Evolutionary conservation across 64 coral and sea anemone genomes (phyloP).

Genomic region (Pocillopora verrucosa): DNA sequence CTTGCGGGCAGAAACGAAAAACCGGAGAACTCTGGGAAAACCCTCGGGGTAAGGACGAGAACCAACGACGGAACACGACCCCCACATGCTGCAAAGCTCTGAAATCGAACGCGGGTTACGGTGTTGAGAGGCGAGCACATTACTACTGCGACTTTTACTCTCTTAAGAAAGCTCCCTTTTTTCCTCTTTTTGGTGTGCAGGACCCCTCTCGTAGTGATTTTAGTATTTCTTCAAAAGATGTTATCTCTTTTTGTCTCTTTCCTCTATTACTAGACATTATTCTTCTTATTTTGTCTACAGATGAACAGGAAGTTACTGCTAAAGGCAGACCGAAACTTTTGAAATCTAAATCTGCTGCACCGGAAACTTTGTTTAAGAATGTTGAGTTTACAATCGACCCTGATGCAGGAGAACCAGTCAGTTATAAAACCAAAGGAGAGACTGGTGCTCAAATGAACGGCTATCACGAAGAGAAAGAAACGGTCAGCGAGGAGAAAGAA

Average conservation of each 20-base stretch:
- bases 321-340: constrained; percentile 8
- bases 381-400: constrained; percentile 52
- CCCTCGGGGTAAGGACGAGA: too few species aligned
- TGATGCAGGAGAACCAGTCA: constrained; percentile 14
- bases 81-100: too few species aligned
- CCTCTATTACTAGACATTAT: not conserved
- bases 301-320: not conserved
- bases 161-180: too few species aligned
- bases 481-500: not conserved
- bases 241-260: not conserved
- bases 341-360: constrained; percentile 35
- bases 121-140: too few species aligned
- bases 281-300: not conserved
- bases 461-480: constrained; percentile 18
- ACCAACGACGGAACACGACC: too few species aligned
- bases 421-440: constrained; percentile 15
- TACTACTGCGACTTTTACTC: too few species aligned
- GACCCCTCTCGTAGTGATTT: too few species aligned
- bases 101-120: too few species aligned
- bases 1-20: too few species aligned
- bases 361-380: constrained; percentile 44
- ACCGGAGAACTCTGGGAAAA: too few species aligned
- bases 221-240: not conserved
- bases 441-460: constrained; percentile 24
- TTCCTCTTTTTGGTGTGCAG: too few species aligned